These are phyloP conservation scores for Epicauta chinensis DNA, from an alignment of 1,140 invertebrate species.

Conservation along the genomic window DNA sequence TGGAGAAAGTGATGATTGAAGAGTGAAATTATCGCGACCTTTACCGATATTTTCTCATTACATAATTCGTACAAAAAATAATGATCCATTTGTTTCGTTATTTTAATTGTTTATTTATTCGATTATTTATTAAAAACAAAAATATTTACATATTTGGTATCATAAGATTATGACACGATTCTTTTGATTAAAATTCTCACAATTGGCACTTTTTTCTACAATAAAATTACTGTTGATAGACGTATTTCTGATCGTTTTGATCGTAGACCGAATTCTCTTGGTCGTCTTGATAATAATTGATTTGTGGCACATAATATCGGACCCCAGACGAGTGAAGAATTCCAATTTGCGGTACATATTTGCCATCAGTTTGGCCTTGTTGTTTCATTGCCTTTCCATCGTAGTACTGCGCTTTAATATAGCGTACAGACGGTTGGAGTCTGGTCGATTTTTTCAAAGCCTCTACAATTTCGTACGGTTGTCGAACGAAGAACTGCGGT, in stretches of 20 bases:
- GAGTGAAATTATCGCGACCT: no score
- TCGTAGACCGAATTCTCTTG: constrained; percentile 38
- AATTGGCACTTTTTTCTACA: constrained; percentile 18
- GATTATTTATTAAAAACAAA: neutral
- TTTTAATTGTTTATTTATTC: no score
- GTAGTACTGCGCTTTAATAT: constrained; percentile 17
- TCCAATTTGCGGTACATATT: constrained; percentile 38
- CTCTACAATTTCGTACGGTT: constrained; percentile 31
- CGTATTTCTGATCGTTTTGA: constrained; percentile 32
- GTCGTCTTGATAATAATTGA: constrained; percentile 28
- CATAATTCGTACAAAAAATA: no score
- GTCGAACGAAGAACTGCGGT: constrained; percentile 38
- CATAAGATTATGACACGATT: constrained; percentile 19
- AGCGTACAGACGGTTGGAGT: constrained; percentile 17
- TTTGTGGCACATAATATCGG: constrained; percentile 40
- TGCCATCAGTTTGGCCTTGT: constrained; percentile 11
- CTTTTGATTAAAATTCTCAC: constrained; percentile 3
- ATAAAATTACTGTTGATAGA: constrained; percentile 15
- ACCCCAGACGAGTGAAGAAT: constrained; percentile 38
- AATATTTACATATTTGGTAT: constrained; percentile 25
- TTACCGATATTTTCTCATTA: no score
- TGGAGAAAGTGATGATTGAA: no score
- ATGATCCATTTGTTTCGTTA: no score
- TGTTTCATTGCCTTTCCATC: constrained; percentile 5
- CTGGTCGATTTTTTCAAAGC: constrained; percentile 18